These are phyloP conservation scores for Notospermus geniculatus DNA, from an alignment of 1,140 invertebrate species.

Conservation along the genomic window DNA sequence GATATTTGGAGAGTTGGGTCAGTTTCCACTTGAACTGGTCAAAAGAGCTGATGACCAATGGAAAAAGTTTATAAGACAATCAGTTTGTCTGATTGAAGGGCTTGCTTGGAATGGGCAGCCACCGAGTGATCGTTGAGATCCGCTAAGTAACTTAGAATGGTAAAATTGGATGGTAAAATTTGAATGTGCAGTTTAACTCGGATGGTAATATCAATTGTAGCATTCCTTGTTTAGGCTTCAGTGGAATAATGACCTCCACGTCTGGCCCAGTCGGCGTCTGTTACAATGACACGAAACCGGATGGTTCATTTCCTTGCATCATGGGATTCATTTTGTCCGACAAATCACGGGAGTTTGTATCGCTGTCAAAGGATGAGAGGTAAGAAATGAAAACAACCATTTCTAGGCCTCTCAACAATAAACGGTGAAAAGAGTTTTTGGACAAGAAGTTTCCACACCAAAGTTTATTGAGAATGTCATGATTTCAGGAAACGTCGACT, in stretches of 20 bases:
- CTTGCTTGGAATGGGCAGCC: too few relatives aligned
- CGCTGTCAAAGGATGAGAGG: conserved; percentile 1
- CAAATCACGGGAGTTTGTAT: not conserved
- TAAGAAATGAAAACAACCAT: too few relatives aligned
- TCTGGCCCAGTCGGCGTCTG: conserved; percentile 29
- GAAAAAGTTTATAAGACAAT: conserved; percentile 17
- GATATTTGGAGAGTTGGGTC: conserved; percentile 19
- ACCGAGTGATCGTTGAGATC: too few relatives aligned
- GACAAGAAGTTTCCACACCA: too few relatives aligned
- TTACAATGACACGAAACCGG: conserved; percentile 51
- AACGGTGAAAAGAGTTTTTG: too few relatives aligned
- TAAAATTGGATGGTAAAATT: too few relatives aligned
- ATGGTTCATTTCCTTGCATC: conserved; percentile 47
- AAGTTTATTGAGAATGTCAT: too few relatives aligned
- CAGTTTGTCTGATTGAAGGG: too few relatives aligned
- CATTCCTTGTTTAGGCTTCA: conserved; percentile 14
- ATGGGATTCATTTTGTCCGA: conserved; percentile 48
- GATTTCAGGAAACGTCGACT: too few relatives aligned
- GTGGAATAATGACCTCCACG: conserved; percentile 19
- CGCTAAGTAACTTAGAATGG: too few relatives aligned
- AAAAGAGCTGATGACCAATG: conserved; percentile 8
- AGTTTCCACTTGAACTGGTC: conserved; percentile 12
- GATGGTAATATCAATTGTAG: conserved; percentile 50
- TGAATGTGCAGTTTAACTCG: conserved; percentile 45
- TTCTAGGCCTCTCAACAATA: too few relatives aligned